Base-by-base conservation (phyloP, 2,888 invertebrate genomes). In the Tetranychus truncatus region DNA sequence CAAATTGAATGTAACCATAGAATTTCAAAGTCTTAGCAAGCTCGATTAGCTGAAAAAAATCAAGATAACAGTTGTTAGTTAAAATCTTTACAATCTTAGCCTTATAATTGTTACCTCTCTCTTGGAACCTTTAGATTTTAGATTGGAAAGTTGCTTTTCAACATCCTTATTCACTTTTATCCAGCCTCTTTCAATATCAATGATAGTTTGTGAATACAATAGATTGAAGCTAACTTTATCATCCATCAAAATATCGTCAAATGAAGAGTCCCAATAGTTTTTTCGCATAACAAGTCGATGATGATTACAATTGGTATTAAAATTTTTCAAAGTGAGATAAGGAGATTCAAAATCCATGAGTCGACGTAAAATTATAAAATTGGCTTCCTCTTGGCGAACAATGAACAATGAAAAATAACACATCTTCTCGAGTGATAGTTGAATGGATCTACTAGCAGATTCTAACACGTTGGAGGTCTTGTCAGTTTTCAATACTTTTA, bases 291-390 rank as follows among this genome's bases (percentile, higher is more conserved):
- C 88, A 83, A 96, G 88, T 84, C 89, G 89, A 82, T 85, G 84
- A 71, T 77, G 88, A 55, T 74, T 45, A 20, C 45, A 66, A 6
- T 34, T 55, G n/a, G 21, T 20, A 65, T 75, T 45, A 7, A 74
- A 34, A 6, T 89, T 88, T 82, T 90, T 90, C 79, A 91, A 88
- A 75, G 95, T 93, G 84, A 96, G 90, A 84, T 90, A 92, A 1
- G 97, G 96, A 79, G 95, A 92, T 86, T 99, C 97, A 86, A 95
- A 97, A 83, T 96, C 91, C 84, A 95, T 92, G 78, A 99, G 85
- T 82, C 91, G 92, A 79, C 95, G 88, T 80, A 94, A 88, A 85
- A 87, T 74, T 82, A 80, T 69, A 74, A 78, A 74, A 74, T 85
- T 74, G 65, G 18, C 45, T 9, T 72, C 21, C 15, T 71, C 45